A percentile compares a stretch with the other conserved stretches of the same genome.
phyloP scores from a whole-genome alignment of 1,140 invertebrate genomes.

The Drosophila erecta region DNA sequence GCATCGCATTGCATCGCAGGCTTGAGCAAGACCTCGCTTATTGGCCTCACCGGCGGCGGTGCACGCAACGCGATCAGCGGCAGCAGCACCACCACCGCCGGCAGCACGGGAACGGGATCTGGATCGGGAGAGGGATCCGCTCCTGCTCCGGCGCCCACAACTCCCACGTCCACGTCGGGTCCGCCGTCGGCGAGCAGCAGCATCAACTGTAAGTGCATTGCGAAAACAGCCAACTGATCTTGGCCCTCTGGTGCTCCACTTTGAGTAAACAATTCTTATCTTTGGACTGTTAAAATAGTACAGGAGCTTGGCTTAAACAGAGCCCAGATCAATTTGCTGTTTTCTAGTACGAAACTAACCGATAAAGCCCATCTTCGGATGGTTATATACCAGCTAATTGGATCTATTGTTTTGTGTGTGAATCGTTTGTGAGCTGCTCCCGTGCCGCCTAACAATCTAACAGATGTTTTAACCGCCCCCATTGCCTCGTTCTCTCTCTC shows the following conservation, averaged over 20 bases:
- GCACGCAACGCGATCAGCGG: conserved; percentile 46
- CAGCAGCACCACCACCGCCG: conserved; percentile 57
- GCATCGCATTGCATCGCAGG: conserved; percentile 85
- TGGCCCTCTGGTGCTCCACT: not conserved
- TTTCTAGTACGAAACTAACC: not conserved
- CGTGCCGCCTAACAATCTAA: conserved; percentile 36
- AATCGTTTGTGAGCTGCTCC: conserved; percentile 40
- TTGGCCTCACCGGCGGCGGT: conserved; percentile 88
- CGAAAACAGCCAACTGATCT: not conserved
- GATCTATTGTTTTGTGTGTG: conserved; percentile 32
- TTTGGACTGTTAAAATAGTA: not conserved
- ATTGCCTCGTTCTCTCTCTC: not conserved
- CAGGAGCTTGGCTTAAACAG: too few relatives aligned
- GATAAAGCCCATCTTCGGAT: conserved; percentile 1
- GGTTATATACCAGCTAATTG: conserved; percentile 14
- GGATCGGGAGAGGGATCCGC: conserved; percentile 57
- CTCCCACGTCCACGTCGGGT: conserved; percentile 86
- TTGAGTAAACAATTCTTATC: too few relatives aligned
- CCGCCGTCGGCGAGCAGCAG: conserved; percentile 89
- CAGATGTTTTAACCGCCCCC: conserved; percentile 44
- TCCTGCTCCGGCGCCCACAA: conserved; percentile 86
- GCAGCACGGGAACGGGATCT: conserved; percentile 5
- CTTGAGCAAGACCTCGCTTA: conserved; percentile 91
- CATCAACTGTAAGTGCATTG: conserved; percentile 86
- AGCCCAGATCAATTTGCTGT: not conserved